Evolutionary conservation across 2,113 vertebrate species (phyloP).

Genomic region (Syngnathus scovelli): DNA sequence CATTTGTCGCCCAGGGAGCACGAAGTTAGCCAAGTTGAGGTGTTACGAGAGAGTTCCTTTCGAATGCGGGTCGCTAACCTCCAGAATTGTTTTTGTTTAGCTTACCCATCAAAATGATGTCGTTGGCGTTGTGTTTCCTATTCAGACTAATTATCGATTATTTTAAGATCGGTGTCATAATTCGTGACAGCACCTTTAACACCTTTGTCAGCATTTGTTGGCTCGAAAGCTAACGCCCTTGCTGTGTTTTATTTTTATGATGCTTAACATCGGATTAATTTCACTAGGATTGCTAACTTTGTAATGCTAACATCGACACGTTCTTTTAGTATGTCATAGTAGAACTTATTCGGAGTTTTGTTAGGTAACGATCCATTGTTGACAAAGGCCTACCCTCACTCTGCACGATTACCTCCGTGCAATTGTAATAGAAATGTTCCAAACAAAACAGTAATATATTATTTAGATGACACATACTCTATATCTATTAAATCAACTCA

Average conservation of each 20-base stretch:
- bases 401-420: background rate
- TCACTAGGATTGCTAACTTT: background rate
- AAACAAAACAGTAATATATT: background rate
- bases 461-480: background rate
- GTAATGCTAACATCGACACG: background rate
- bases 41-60: slow-evolving; percentile 33
- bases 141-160: background rate
- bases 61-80: slow-evolving; percentile 30
- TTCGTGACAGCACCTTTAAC: background rate
- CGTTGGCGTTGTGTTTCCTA: background rate
- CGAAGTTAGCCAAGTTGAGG: slow-evolving; percentile 29
- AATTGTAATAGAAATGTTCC: slow-evolving; percentile 7
- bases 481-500: background rate
- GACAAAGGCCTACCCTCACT: background rate
- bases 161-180: background rate
- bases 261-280: background rate
- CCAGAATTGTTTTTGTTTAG: slow-evolving; percentile 36
- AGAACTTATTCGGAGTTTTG: background rate
- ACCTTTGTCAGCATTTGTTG: background rate
- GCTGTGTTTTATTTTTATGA: background rate
- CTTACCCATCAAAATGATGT: slow-evolving; percentile 28
- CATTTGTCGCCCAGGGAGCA: rapidly evolving
- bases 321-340: background rate
- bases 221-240: background rate
- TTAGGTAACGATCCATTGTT: background rate